Base-by-base conservation (phyloP, 2,888 invertebrate genomes). In the Cerastoderma edule region DNA sequence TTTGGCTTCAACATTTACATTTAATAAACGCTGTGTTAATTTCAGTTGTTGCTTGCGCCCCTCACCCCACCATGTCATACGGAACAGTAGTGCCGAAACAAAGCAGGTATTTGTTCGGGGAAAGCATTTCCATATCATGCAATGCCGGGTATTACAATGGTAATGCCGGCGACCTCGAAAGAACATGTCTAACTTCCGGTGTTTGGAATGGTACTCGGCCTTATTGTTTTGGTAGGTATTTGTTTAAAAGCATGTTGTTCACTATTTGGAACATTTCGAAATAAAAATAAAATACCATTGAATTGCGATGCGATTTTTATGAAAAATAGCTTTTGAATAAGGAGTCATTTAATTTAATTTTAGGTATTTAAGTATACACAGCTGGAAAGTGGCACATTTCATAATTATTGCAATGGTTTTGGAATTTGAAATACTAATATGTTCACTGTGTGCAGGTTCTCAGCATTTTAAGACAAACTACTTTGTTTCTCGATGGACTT, bases 131-230 rank as follows among this genome's bases (percentile, higher is more conserved):
- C 13, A 60, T 67, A 33, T 24, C 67, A 2, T 73, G 73, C 32
- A 30, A 67, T 8, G 27, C 56, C n/a, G 73, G 73, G 24, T 73
- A 77, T 44, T 46, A 77, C 64, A n/a, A n/a, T n/a, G 32, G 56
- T 30, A 69, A 57, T 33, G 24, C 67, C 24, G 77, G 77, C 2
- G 60, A 69, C 63, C 35, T 16, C 6, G 28, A 27, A 8, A 19
- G 72, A 27, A 67, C 53, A 6, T 77, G 77, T 33, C 69, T 63
- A 30, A 67, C 64, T 46, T 54, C 60, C 30, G 73, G 73, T 6
- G 13, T 13, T 4, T 77, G 77, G 77, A 56, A 50, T n/a, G 77
- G 77, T 22, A 70, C 77, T 2, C 19, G 32, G 0, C 73, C 73
- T 19, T 50, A 63, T 3, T 77, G 77, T 33, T 30, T 70, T 28